phyloP scores from a whole-genome alignment of 2,888 invertebrate genomes.

The Girardia tigrina region DNA sequence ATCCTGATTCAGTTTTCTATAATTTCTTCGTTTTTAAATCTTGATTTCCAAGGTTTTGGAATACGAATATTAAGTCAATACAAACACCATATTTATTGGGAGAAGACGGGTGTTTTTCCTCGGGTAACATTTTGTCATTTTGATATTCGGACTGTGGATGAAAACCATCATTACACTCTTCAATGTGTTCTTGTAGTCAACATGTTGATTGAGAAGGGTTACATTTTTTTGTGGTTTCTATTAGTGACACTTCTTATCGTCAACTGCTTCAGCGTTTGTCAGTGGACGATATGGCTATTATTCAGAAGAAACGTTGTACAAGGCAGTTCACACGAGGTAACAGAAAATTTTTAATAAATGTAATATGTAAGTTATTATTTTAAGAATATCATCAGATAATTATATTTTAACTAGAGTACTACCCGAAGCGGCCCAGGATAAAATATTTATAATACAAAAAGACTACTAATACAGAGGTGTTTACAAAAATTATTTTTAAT shows the following conservation, averaged over 20 bases:
- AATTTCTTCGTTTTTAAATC: neutral
- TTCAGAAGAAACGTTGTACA: neutral
- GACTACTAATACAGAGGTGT: too few species aligned
- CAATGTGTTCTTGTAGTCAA: slow-evolving; percentile 8
- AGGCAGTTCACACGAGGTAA: neutral
- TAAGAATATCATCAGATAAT: too few species aligned
- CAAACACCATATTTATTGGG: slow-evolving; percentile 2
- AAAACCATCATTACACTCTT: neutral
- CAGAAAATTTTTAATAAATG: too few species aligned
- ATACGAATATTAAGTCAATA: neutral
- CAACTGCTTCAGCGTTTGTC: neutral
- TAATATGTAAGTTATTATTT: too few species aligned
- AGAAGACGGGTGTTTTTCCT: slow-evolving; percentile 5
- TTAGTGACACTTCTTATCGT: neutral
- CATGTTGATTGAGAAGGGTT: neutral
- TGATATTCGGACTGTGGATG: neutral
- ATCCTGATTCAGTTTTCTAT: neutral
- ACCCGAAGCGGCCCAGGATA: too few species aligned
- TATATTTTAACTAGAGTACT: too few species aligned
- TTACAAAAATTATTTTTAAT: too few species aligned
- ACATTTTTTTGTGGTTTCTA: neutral
- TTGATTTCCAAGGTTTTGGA: neutral
- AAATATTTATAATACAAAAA: too few species aligned
- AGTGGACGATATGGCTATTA: neutral
- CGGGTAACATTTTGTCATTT: slow-evolving; percentile 19